phyloP scores from a whole-genome alignment of 1,140 invertebrate species.

The Pygmarrhopalites habei region DNA sequence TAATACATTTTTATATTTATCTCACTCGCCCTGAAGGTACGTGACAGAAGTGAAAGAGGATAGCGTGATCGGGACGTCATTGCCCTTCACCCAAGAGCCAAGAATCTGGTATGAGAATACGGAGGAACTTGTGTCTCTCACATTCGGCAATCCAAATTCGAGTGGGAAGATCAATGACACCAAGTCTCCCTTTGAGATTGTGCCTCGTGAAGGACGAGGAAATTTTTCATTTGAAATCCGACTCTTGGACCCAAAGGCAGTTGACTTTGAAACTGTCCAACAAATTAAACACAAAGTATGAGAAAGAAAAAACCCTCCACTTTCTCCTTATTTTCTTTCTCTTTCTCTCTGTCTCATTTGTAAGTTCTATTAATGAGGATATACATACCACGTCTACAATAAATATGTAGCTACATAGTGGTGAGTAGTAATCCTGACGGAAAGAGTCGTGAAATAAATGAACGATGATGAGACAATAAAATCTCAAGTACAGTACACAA shows the following conservation, averaged over 20 bases:
- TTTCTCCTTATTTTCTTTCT: no score
- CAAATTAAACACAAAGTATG: constrained; percentile 56
- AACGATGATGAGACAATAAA: no score
- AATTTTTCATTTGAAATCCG: constrained; percentile 69
- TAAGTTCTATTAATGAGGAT: background rate
- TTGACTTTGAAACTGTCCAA: constrained; percentile 74
- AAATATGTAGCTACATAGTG: no score
- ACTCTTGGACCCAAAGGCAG: constrained; percentile 67
- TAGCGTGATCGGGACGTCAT: constrained; percentile 64
- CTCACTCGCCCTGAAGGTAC: constrained; percentile 52
- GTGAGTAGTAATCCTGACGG: no score
- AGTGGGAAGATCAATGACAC: background rate
- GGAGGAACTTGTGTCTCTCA: constrained; percentile 41
- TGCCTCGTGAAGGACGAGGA: constrained; percentile 76
- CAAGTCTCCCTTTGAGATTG: constrained; percentile 67
- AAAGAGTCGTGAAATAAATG: no score
- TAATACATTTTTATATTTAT: background rate
- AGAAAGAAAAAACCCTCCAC: no score
- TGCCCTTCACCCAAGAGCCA: constrained; percentile 61
- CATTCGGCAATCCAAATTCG: background rate
- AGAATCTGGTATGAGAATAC: constrained; percentile 26
- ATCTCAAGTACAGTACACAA: no score
- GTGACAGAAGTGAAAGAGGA: constrained; percentile 71
- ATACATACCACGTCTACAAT: background rate
- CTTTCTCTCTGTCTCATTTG: background rate